phyloP scores from a whole-genome alignment of 2,113 vertebrate genomes.

The Amphilophus citrinellus region DNA sequence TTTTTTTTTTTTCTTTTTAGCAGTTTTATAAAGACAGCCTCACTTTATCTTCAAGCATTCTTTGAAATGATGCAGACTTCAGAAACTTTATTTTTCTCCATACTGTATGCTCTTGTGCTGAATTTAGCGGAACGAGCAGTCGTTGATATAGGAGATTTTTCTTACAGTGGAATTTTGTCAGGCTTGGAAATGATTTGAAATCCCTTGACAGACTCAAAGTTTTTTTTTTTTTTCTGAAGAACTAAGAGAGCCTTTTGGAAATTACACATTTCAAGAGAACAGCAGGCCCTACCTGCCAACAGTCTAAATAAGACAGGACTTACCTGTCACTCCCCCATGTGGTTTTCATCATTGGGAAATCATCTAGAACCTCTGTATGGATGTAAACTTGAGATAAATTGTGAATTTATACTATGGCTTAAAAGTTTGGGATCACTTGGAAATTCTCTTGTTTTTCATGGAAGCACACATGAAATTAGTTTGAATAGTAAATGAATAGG shows the following conservation, averaged over 20 bases:
- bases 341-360: not conserved
- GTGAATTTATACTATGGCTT: too few relatives aligned
- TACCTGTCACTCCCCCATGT: not conserved
- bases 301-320: not conserved
- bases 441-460: not conserved
- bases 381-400: not conserved
- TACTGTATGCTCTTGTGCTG: not conserved
- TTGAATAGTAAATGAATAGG: too few relatives aligned
- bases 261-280: not conserved
- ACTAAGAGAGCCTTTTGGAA: not conserved
- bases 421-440: not conserved
- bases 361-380: not conserved
- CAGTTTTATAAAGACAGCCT: not conserved
- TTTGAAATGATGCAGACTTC: not conserved
- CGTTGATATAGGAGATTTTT: not conserved
- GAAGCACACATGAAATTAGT: not conserved
- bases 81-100: not conserved
- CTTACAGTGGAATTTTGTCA: not conserved
- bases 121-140: not conserved
- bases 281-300: not conserved
- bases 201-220: not conserved
- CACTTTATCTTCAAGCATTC: not conserved
- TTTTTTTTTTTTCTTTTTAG: not conserved
- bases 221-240: not conserved
- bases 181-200: not conserved